Percentiles rank a stretch among this genome's conserved stretches.
Evolutionary conservation across 2,113 vertebrate species (phyloP).

Genomic region (Otocyon megalotis): DNA sequence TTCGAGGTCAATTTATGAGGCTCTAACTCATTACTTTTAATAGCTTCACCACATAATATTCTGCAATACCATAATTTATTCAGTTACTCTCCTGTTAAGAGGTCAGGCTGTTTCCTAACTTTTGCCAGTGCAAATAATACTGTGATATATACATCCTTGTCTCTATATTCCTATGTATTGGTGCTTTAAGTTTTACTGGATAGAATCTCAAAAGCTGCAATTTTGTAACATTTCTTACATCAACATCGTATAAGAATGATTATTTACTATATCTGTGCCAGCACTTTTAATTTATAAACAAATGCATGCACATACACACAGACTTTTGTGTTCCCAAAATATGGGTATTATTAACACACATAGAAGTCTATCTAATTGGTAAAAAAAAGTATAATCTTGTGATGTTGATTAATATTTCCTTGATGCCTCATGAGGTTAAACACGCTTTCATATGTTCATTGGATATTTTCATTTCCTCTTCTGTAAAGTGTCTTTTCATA

Average conservation of each 20-base stretch:
- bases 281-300: constrained; percentile 29
- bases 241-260: background rate
- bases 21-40: constrained; percentile 5
- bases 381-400: background rate
- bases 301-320: background rate
- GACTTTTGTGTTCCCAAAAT: background rate
- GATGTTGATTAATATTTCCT: background rate
- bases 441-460: background rate
- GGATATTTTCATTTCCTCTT: background rate
- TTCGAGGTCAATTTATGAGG: background rate
- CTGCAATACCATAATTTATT: background rate
- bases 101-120: background rate
- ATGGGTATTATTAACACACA: background rate
- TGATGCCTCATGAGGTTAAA: background rate
- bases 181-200: background rate
- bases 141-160: background rate
- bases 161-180: background rate
- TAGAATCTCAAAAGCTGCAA: background rate
- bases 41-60: background rate
- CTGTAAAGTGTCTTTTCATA: constrained; percentile 3
- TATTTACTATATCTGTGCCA: background rate
- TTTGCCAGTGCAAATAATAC: background rate
- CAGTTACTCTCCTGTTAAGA: background rate
- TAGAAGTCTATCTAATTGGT: background rate
- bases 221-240: background rate